These are phyloP conservation scores for Muricea muricata DNA, from an alignment of 92 coral and sea anemone species.

Conservation along the genomic window DNA sequence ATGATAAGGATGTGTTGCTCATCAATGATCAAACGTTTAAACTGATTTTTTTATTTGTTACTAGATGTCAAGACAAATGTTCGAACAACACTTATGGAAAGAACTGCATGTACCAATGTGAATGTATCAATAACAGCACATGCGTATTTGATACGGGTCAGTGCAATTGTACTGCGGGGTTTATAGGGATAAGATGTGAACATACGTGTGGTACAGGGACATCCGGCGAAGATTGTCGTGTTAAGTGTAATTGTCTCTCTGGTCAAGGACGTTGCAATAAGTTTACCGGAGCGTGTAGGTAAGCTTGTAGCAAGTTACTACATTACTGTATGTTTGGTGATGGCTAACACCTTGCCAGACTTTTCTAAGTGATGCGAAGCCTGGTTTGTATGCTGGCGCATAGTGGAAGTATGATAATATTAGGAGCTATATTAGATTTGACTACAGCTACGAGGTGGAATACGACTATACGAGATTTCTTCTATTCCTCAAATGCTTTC, in stretches of 20 bases:
- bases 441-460: no score
- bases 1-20: no score
- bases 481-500: no score
- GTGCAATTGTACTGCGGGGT: conserved; percentile 83
- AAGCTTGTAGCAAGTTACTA: no score
- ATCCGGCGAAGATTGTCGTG: conserved; percentile 71
- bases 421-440: no score
- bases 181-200: conserved; percentile 66
- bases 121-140: conserved; percentile 61
- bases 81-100: conserved; percentile 69
- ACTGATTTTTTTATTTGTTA: neutral
- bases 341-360: no score
- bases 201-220: conserved; percentile 68
- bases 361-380: no score
- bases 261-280: conserved; percentile 84
- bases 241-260: conserved; percentile 74
- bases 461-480: no score
- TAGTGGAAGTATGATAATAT: no score
- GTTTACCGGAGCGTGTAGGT: conserved; percentile 89
- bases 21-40: neutral
- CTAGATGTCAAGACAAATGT: conserved; percentile 45
- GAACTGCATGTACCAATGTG: conserved; percentile 62
- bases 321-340: no score
- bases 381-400: no score
- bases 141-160: conserved; percentile 78